Conservation (phyloP, 2,888 invertebrate genomes). For the Creontiades dilutus region DNA sequence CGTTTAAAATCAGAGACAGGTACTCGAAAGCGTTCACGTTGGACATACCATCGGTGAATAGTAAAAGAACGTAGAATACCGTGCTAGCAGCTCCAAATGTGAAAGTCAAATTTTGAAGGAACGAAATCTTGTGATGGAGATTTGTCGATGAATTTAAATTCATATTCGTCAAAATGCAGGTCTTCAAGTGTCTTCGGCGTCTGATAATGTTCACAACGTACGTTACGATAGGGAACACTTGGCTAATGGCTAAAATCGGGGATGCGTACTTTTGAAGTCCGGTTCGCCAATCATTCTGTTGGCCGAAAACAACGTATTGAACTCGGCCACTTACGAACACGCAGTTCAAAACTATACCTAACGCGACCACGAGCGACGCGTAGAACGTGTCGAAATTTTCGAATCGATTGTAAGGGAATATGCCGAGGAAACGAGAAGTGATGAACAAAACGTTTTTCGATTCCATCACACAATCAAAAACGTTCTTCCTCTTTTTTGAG, state of each 20-base stretch:
- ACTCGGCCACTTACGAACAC: not conserved
- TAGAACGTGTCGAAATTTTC: conserved; percentile 4
- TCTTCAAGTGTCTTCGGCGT: not conserved
- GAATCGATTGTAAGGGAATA: not conserved
- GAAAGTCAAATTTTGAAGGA: not conserved
- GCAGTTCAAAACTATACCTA: not conserved
- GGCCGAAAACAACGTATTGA: not conserved
- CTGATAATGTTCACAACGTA: not conserved
- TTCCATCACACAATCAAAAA: not conserved
- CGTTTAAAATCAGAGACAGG: not conserved
- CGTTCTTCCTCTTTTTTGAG: not conserved
- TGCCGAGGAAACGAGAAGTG: not conserved
- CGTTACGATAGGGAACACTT: not conserved
- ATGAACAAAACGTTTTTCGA: not conserved
- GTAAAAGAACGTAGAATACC: not conserved
- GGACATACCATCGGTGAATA: not conserved
- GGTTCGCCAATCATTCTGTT: not conserved
- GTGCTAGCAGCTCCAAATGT: not conserved
- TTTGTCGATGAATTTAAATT: not conserved
- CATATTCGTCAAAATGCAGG: not conserved
- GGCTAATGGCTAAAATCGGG: not conserved
- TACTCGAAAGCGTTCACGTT: not conserved
- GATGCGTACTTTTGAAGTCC: not conserved
- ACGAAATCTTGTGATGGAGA: not conserved
- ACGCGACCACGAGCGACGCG: not conserved